Evolutionary conservation across 2,888 invertebrate species (phyloP).

Genomic region (Drosophila koepferae): DNA sequence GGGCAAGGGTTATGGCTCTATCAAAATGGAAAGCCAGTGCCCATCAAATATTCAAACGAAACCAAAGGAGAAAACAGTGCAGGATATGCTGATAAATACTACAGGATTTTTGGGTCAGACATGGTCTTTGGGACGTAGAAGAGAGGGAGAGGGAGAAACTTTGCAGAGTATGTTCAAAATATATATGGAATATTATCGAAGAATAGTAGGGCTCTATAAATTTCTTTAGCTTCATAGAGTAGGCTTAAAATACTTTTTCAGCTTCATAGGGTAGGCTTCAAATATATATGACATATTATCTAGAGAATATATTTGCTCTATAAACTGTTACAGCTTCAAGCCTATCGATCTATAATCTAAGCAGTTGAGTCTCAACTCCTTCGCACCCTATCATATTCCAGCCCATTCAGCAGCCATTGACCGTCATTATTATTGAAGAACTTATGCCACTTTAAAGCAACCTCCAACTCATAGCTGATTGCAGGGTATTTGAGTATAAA

Average conservation of each 20-base stretch:
- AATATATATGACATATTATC: no score
- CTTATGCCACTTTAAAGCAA: neutral
- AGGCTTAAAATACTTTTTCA: no score
- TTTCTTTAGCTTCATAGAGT: neutral
- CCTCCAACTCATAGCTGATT: neutral
- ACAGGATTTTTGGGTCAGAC: neutral
- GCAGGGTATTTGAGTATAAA: slow-evolving; percentile 44
- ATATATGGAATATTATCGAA: neutral
- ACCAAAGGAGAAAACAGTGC: slow-evolving; percentile 14
- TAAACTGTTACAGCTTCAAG: no score
- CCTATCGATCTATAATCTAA: no score
- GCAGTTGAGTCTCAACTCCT: neutral
- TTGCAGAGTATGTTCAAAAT: neutral
- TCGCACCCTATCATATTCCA: neutral
- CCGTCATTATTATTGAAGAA: neutral
- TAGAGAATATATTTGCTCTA: no score
- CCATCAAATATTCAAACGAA: slow-evolving; percentile 64
- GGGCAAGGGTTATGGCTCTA: slow-evolving; percentile 17
- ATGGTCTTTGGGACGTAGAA: neutral
- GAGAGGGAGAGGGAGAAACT: neutral
- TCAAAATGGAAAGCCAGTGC: slow-evolving; percentile 15
- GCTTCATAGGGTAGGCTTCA: no score
- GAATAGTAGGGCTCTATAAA: neutral
- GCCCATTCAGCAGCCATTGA: neutral
- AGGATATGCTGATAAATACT: slow-evolving; percentile 33